Conservation (phyloP, 30 jellyfish, hydroid and myxozoan species). For the Calvadosia cruxmelitensis region DNA sequence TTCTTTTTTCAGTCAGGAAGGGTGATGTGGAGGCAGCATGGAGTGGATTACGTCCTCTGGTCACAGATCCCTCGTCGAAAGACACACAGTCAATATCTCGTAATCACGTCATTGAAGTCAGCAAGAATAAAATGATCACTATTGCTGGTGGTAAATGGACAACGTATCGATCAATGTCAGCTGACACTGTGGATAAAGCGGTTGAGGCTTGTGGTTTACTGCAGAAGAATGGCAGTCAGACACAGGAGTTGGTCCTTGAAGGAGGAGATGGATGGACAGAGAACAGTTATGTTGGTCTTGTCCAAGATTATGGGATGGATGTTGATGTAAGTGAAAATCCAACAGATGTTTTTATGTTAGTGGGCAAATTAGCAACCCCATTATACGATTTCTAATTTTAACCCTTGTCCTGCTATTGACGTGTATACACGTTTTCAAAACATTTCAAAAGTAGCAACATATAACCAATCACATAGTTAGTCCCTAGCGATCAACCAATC, state of each 20-base stretch:
- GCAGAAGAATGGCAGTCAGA: slow-evolving; percentile 21
- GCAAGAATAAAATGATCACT: slow-evolving; percentile 61
- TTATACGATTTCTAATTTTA: too few species aligned
- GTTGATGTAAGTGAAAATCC: slow-evolving; percentile 84
- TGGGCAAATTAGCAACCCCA: too few species aligned
- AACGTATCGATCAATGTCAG: slow-evolving; percentile 96
- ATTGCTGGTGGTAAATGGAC: slow-evolving; percentile 99
- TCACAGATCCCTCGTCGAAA: slow-evolving; percentile 66
- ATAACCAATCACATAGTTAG: too few species aligned
- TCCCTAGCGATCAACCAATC: too few species aligned
- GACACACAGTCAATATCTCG: slow-evolving; percentile 90
- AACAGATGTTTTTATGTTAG: too few species aligned
- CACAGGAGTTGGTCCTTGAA: slow-evolving; percentile 58
- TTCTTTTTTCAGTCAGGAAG: slow-evolving; percentile 76
- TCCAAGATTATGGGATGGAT: slow-evolving; percentile 80
- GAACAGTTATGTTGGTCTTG: slow-evolving; percentile 43
- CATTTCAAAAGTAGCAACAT: too few species aligned
- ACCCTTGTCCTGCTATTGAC: too few species aligned
- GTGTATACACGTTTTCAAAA: too few species aligned
- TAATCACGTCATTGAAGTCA: slow-evolving; percentile 73
- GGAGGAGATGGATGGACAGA: slow-evolving; percentile 97
- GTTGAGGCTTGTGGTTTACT: slow-evolving; percentile 20
- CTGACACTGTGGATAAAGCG: slow-evolving; percentile 77
- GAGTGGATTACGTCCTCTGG: slow-evolving; percentile 99
- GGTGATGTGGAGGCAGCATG: slow-evolving; percentile 90